Evolutionary conservation across 2,113 vertebrate species (phyloP), one percentile per base, ranked within the genome.

Genomic region (Chamaetylas fuelleborni): DNA sequence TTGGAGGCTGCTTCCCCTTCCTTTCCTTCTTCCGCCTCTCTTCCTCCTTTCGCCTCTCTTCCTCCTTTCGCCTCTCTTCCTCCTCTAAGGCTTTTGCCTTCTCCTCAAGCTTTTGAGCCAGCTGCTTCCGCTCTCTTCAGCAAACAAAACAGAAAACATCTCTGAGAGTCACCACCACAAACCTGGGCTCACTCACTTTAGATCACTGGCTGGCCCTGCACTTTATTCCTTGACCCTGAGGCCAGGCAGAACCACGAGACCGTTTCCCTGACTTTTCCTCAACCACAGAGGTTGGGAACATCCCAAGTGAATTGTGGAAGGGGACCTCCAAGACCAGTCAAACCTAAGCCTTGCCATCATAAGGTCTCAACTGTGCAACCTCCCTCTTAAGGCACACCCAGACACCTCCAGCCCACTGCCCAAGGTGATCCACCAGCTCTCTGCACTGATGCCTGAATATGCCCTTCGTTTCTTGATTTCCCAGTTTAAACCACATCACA

Each of bases 81-180:
- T 98, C 96, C 62, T 91, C 97, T 53, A 97, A 86, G 48, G 97
- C 96, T 19, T 98, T 81, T 29, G 11, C 8, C 57, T 98, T 97
- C 83, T 66, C 98, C 97, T 14, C 96, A 34, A 97, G 91, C 79
- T 98, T 97, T 74, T 69, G 96, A n/a, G 82, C 90, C 53, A 93
- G 47, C 53, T 14, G 96, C 82, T 98, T 94, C 45, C 95, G 81
- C 53, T 98, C 97, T 97, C 98, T 99, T 77, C 73, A 76, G 42
- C 19, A 72, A 58, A 36, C 4, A 47, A 94, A 65, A 69, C 0
- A 88, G 69, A 82, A 71, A 93, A 70, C 19, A 47, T 8, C 13
- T 1, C 33, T 3, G 10, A 43, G 50, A 56, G 62, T 50, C 86
- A 62, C 28, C 13, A 7, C 25, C 42, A 82, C 26, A 62, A 70